phyloP scores from a whole-genome alignment of 2,797 vertebrate genomes.

The Hydrophis major region DNA sequence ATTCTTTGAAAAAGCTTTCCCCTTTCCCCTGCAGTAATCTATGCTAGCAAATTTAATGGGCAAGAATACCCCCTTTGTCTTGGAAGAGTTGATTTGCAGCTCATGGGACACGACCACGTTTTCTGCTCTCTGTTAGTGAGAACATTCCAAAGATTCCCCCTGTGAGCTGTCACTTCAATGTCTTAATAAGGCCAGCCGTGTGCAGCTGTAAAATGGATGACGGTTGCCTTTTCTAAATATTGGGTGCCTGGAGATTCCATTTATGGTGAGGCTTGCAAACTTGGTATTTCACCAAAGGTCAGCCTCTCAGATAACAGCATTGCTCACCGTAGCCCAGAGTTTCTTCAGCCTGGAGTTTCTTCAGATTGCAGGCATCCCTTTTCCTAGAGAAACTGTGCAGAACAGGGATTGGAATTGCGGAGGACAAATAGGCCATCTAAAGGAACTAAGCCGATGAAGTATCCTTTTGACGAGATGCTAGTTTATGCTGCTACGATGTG shows the following conservation, averaged over 20 bases:
- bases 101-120: conserved; percentile 13
- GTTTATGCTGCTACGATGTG: background rate
- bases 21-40: background rate
- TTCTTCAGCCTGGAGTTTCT: background rate
- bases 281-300: conserved; percentile 62
- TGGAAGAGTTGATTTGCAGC: conserved; percentile 29
- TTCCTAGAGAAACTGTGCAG: background rate
- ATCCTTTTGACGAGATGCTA: background rate
- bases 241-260: conserved; percentile 51
- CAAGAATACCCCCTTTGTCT: background rate
- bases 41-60: background rate
- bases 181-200: conserved; percentile 55
- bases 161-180: conserved; percentile 37
- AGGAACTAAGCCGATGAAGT: background rate
- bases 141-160: conserved; percentile 57
- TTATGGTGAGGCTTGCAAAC: conserved; percentile 56
- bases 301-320: conserved; percentile 10
- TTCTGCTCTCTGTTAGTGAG: conserved; percentile 33
- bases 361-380: background rate
- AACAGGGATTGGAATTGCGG: background rate
- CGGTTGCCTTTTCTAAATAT: conserved; percentile 55
- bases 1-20: background rate
- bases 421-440: background rate
- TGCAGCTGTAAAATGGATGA: conserved; percentile 41
- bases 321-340: conserved; percentile 18